phyloP scores from a whole-genome alignment of 2,113 vertebrate species.

The Galemys pyrenaicus region DNA sequence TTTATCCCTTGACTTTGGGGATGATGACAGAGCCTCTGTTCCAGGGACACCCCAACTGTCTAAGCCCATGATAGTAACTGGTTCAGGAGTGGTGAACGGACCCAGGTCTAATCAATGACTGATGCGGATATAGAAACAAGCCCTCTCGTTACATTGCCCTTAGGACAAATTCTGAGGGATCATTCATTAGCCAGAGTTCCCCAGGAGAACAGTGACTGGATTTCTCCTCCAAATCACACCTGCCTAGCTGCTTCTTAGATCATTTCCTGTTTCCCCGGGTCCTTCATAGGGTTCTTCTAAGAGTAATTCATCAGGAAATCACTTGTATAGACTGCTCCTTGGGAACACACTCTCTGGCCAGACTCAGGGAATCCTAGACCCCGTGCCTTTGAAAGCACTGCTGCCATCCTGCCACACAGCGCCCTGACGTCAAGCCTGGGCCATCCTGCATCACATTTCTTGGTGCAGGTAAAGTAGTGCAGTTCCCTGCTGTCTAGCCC shows the following conservation, averaged over 20 bases:
- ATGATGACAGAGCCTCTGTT: neutral
- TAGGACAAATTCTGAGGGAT: neutral
- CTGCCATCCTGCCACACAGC: neutral
- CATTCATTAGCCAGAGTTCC: neutral
- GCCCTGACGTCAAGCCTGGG: neutral
- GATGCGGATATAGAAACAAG: neutral
- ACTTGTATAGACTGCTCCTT: neutral
- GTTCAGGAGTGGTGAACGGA: neutral
- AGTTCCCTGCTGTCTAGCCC: neutral
- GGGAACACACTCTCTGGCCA: neutral
- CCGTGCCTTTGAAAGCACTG: neutral
- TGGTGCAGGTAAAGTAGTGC: neutral
- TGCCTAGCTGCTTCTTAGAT: neutral
- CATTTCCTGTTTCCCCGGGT: neutral
- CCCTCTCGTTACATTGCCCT: neutral
- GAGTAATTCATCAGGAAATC: neutral
- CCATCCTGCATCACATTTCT: neutral
- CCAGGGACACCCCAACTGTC: neutral
- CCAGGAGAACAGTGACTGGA: neutral
- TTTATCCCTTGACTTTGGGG: neutral
- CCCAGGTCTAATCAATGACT: neutral
- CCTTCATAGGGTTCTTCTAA: neutral
- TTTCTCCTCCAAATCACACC: neutral
- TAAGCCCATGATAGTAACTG: neutral
- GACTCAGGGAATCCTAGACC: neutral